A percentile compares a stretch with the other conserved stretches of the same genome.
These are phyloP conservation scores for Trogon melanurus DNA, from an alignment of 2,113 vertebrate genomes.

Conservation along the genomic window DNA sequence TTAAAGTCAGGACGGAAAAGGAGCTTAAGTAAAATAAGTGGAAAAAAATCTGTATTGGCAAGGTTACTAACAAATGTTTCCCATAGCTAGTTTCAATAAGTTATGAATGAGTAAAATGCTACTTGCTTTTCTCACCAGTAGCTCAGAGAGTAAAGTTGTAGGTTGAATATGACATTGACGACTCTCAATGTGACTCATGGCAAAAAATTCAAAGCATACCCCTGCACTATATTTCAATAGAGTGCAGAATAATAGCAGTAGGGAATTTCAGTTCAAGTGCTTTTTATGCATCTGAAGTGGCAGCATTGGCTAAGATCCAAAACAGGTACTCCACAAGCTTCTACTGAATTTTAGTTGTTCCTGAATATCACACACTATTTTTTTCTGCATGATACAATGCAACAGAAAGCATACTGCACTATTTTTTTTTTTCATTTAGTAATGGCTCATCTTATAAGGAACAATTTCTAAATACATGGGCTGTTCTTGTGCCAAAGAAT, in stretches of 20 bases:
- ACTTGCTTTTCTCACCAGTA: not conserved
- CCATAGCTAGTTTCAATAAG: not conserved
- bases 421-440: not conserved
- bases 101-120: not conserved
- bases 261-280: not conserved
- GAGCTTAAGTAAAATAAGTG: not conserved
- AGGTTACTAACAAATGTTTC: not conserved
- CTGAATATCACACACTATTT: not conserved
- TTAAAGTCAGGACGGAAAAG: not conserved
- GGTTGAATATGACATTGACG: not conserved
- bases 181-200: not conserved
- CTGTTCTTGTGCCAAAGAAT: not conserved
- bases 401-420: not conserved
- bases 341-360: not conserved
- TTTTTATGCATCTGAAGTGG: conserved; percentile 14
- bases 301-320: not conserved
- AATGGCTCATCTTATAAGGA: not conserved
- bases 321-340: not conserved
- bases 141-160: not conserved
- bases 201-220: not conserved
- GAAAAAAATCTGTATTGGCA: not conserved
- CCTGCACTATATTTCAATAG: not conserved
- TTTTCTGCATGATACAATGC: not conserved
- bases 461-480: not conserved
- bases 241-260: not conserved